Conservation (phyloP, 2,797 vertebrate species). For the Diceros bicornis region DNA sequence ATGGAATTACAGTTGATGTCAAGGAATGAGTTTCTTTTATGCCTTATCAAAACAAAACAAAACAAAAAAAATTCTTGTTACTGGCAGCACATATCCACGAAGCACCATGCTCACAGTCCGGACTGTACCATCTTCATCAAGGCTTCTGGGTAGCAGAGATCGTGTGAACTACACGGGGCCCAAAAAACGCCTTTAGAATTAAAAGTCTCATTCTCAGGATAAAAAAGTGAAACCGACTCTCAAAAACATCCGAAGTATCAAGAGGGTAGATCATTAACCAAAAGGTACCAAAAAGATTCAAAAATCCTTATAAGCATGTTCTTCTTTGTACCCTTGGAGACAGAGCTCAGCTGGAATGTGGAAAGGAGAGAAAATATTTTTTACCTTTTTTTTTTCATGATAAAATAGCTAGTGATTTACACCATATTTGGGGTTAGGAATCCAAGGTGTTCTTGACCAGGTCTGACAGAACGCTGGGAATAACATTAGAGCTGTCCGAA, state of each 20-base stretch:
- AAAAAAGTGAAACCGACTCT: conserved; percentile 82
- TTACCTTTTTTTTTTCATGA: conserved; percentile 75
- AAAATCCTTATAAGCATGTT: conserved; percentile 81
- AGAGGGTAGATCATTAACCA: conserved; percentile 82
- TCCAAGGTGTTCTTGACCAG: conserved; percentile 49
- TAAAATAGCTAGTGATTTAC: conserved; percentile 86
- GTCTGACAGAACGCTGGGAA: conserved; percentile 74
- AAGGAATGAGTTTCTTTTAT: conserved; percentile 95
- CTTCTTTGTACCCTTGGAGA: conserved; percentile 84
- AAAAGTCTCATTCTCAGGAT: conserved; percentile 86
- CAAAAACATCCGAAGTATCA: conserved; percentile 84
- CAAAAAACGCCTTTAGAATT: conserved; percentile 81
- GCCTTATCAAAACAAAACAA: conserved; percentile 90
- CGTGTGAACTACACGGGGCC: conserved; percentile 82
- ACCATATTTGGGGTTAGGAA: conserved; percentile 77
- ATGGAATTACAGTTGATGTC: conserved; percentile 96
- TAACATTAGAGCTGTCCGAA: conserved; percentile 68
- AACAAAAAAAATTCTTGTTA: conserved; percentile 88
- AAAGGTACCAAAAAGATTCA: conserved; percentile 86
- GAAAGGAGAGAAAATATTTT: conserved; percentile 85
- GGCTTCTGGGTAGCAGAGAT: conserved; percentile 88
- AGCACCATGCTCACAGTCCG: conserved; percentile 92
- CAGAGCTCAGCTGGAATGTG: conserved; percentile 80
- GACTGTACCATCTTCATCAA: conserved; percentile 90
- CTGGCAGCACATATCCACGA: conserved; percentile 93